Percentiles rank a stretch among this genome's conserved stretches.
These are phyloP conservation scores for Heliocidaris erythrogramma DNA, from an alignment of 35 echinoderm and acorn worm genomes.

Conservation along the genomic window DNA sequence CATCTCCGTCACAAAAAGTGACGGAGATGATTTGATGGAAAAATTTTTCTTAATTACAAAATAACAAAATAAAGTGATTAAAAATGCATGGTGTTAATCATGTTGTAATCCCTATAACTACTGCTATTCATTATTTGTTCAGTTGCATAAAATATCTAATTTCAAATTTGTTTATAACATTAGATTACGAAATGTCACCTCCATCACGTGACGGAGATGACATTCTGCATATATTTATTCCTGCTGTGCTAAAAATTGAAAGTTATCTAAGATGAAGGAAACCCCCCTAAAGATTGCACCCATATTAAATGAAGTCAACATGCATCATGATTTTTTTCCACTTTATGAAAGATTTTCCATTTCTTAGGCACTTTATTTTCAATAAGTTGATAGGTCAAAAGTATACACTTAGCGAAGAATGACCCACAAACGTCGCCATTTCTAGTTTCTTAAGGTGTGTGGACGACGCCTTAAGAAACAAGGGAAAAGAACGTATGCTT, in stretches of 20 bases:
- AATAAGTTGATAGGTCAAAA: neutral
- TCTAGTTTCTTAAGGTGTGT: too few relatives aligned
- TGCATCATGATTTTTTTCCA: constrained; percentile 23
- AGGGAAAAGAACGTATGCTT: too few relatives aligned
- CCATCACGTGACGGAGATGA: neutral
- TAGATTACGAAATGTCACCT: constrained; percentile 37
- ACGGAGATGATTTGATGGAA: too few relatives aligned
- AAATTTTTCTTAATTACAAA: constrained; percentile 11
- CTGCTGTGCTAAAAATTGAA: neutral
- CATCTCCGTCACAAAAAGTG: neutral
- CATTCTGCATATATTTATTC: constrained; percentile 25
- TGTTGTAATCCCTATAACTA: neutral
- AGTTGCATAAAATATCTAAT: constrained; percentile 32
- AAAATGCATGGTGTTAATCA: constrained; percentile 36
- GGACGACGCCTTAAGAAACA: too few relatives aligned
- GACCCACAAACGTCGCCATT: neutral
- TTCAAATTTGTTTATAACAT: neutral
- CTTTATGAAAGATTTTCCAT: constrained; percentile 33
- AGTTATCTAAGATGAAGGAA: constrained; percentile 5
- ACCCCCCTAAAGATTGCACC: neutral
- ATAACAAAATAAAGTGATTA: constrained; percentile 5
- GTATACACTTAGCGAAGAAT: neutral
- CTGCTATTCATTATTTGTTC: constrained; percentile 28
- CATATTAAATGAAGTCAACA: constrained; percentile 40
- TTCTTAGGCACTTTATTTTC: constrained; percentile 22